Evolutionary conservation across 2,888 invertebrate species (phyloP).

Genomic region (Thymelicus sylvestris): DNA sequence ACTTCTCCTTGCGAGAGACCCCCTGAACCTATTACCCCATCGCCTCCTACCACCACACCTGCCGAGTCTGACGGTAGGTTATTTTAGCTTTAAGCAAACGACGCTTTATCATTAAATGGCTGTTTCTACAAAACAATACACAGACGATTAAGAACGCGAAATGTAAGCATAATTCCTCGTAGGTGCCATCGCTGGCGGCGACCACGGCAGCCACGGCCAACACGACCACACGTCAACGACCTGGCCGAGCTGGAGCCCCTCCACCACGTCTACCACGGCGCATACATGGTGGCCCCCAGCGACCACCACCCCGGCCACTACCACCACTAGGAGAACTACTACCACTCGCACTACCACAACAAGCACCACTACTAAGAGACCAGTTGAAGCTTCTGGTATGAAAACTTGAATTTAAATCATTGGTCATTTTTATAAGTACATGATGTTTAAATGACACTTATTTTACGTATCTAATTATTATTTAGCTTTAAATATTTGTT

Average conservation of each 20-base stretch:
- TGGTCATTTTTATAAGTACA: no score
- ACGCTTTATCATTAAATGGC: no score
- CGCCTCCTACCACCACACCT: conserved; percentile 88
- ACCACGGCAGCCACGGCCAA: conserved; percentile 54
- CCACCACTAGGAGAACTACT: conserved; percentile 51
- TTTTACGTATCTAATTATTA: no score
- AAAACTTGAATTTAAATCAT: not conserved
- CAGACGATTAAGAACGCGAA: no score
- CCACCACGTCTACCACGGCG: conserved; percentile 59
- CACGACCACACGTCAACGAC: conserved; percentile 69
- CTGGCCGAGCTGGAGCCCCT: conserved; percentile 74
- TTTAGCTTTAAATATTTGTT: no score
- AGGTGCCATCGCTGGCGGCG: conserved; percentile 58
- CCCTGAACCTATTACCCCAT: conserved; percentile 89
- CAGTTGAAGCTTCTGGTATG: conserved; percentile 49
- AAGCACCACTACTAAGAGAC: conserved; percentile 41
- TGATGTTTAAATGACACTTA: no score
- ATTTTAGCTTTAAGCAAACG: not conserved
- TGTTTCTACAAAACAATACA: no score
- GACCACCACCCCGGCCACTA: conserved; percentile 51
- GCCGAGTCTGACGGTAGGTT: conserved; percentile 67
- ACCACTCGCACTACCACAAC: conserved; percentile 54
- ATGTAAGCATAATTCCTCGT: conserved; percentile 34
- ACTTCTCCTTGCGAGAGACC: conserved; percentile 88
- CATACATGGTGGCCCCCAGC: conserved; percentile 61